phyloP scores from a whole-genome alignment of 2,113 vertebrate species.

The Silurus meridionalis region DNA sequence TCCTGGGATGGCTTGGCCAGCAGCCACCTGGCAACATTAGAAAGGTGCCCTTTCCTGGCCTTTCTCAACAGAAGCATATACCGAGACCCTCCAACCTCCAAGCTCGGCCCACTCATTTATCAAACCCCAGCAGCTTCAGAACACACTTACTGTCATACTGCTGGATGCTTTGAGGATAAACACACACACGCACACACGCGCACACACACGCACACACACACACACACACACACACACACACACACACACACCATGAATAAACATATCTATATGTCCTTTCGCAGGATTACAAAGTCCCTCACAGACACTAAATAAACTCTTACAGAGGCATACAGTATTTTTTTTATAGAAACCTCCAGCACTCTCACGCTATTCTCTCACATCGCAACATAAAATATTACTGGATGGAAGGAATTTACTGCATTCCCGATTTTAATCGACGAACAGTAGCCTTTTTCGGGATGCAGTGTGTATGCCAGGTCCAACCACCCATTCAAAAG shows the following conservation, averaged over 20 bases:
- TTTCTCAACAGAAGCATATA: constrained; percentile 67
- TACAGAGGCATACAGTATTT: not conserved
- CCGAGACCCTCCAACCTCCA: constrained; percentile 72
- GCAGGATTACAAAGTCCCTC: not conserved
- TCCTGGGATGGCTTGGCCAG: constrained; percentile 72
- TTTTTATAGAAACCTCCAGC: not conserved
- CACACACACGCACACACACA: constrained; percentile 6
- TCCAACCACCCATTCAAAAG: constrained; percentile 62
- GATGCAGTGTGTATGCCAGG: constrained; percentile 54
- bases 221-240: constrained; percentile 25
- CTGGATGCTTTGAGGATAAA: constrained; percentile 63
- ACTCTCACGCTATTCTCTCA: not conserved
- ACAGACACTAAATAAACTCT: constrained; percentile 22
- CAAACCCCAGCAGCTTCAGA: constrained; percentile 73
- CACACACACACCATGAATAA: constrained; percentile 15
- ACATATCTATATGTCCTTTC: constrained; percentile 23
- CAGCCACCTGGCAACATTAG: constrained; percentile 78
- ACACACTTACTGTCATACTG: constrained; percentile 68
- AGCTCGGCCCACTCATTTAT: constrained; percentile 77
- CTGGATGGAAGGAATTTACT: constrained; percentile 70
- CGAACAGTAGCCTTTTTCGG: constrained; percentile 66
- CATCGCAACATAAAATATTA: constrained; percentile 62
- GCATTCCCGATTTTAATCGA: constrained; percentile 58
- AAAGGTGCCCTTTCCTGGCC: constrained; percentile 80
- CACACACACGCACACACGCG: not conserved